Conservation (phyloP, 2,888 invertebrate species). For the Himalopsyche kuldschensis region DNA sequence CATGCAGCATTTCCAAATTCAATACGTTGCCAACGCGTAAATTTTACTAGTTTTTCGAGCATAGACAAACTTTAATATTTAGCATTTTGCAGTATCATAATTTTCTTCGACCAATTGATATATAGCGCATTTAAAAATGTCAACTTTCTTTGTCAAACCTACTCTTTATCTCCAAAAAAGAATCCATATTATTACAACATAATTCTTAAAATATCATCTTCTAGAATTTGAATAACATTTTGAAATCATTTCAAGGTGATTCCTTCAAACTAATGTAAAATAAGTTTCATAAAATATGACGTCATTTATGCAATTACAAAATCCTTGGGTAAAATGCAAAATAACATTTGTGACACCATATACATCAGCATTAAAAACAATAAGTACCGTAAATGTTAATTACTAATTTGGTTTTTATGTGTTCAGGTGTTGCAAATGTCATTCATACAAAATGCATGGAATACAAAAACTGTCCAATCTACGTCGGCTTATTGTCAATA, state of each 20-base stretch:
- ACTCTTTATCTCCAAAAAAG: no score
- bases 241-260: not conserved
- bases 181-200: no score
- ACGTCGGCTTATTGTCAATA: not conserved
- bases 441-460: not conserved
- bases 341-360: not conserved
- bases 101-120: no score
- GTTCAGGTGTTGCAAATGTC: not conserved
- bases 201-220: no score
- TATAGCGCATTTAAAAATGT: no score
- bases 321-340: not conserved
- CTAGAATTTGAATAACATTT: not conserved
- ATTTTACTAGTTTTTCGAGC: no score
- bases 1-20: no score
- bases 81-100: no score
- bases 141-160: no score
- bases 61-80: no score
- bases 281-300: no score
- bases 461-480: not conserved
- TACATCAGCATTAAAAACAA: not conserved
- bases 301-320: not conserved
- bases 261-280: not conserved
- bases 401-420: not conserved
- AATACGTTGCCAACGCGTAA: no score
- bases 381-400: constrained; percentile 1